A percentile compares a stretch with the other conserved stretches of the same genome.
Conservation (phyloP, 1,140 invertebrate genomes). For the Cydia pomonella region DNA sequence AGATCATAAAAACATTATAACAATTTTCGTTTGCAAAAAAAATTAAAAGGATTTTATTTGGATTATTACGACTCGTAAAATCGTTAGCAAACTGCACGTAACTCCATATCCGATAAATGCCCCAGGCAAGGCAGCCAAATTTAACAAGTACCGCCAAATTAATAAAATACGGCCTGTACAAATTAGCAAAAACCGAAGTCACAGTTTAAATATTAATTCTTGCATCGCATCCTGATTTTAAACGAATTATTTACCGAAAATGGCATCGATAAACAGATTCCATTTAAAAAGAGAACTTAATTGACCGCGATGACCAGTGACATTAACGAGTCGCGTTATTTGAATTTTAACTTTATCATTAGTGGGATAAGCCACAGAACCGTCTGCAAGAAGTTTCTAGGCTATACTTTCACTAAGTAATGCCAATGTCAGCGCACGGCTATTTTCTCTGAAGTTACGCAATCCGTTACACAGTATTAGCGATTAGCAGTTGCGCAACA, state of each 20-base stretch:
- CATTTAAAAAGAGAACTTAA: constrained; percentile 48
- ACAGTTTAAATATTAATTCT: too few relatives aligned
- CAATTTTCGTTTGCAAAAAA: too few relatives aligned
- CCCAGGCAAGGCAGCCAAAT: not conserved
- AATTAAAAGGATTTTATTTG: not conserved
- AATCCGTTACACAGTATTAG: constrained; percentile 51
- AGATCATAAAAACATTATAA: too few relatives aligned
- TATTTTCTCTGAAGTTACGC: constrained; percentile 65
- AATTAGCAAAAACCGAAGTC: not conserved
- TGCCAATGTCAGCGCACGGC: constrained; percentile 64
- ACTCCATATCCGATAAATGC: not conserved
- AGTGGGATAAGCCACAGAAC: constrained; percentile 35
- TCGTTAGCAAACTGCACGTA: not conserved
- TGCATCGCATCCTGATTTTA: not conserved
- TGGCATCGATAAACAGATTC: constrained; percentile 26
- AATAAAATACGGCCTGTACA: not conserved
- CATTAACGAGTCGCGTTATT: constrained; percentile 17
- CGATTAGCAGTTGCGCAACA: constrained; percentile 47
- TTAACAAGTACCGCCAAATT: not conserved
- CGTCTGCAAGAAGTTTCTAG: constrained; percentile 38
- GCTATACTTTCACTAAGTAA: constrained; percentile 67
- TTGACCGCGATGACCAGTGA: constrained; percentile 44
- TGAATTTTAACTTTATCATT: constrained; percentile 28
- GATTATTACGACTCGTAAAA: not conserved
- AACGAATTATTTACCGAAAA: constrained; percentile 29